Percentiles rank a stretch among this genome's conserved stretches.
Conservation (phyloP, 2,888 invertebrate species). For the Tachina lurida region DNA sequence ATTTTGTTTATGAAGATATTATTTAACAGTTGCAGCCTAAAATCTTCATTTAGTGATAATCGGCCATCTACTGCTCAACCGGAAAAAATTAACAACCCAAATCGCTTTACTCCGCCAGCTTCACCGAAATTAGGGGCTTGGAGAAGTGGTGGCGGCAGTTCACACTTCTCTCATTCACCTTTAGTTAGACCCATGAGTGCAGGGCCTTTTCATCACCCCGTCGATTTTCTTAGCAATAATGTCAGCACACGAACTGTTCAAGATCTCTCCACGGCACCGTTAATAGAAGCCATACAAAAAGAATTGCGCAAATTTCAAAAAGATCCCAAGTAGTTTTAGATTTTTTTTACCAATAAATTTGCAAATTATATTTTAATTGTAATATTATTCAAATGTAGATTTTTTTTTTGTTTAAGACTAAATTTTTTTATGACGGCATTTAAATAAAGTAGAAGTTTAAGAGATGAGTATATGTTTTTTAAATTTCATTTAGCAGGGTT, state of each 20-base stretch:
- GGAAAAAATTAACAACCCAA: conserved; percentile 78
- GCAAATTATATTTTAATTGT: neutral
- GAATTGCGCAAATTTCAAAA: conserved; percentile 84
- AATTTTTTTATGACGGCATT: conserved; percentile 40
- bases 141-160: conserved; percentile 83
- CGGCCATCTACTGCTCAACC: conserved; percentile 82
- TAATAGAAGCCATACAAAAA: conserved; percentile 92
- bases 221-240: conserved; percentile 79
- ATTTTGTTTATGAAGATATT: no score
- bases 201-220: conserved; percentile 85
- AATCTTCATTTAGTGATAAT: conserved; percentile 74
- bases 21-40: conserved; percentile 75
- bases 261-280: conserved; percentile 90
- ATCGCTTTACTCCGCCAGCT: conserved; percentile 81
- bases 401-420: conserved; percentile 6
- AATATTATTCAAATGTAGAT: conserved; percentile 11
- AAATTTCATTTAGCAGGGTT: no score
- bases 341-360: neutral
- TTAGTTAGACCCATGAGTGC: conserved; percentile 86
- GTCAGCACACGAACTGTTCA: conserved; percentile 78
- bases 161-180: conserved; percentile 84
- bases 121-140: conserved; percentile 84
- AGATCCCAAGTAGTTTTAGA: conserved; percentile 71
- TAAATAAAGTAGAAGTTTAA: conserved; percentile 44
- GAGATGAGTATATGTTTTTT: neutral